phyloP scores from a whole-genome alignment of 2,888 invertebrate genomes.

The Cactoblastis cactorum region DNA sequence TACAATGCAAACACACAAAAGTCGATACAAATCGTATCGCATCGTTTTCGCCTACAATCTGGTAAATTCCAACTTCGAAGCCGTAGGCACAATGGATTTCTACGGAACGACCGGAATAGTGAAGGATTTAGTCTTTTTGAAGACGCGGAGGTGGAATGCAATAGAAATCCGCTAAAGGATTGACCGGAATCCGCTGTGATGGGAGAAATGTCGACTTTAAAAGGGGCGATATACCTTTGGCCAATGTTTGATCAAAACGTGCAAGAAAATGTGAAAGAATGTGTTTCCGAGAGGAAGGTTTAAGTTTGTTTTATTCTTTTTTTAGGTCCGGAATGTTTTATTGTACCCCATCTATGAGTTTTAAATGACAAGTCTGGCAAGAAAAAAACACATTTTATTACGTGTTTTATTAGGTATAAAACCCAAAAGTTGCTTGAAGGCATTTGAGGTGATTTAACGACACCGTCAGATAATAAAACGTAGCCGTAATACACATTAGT shows the following conservation, averaged over 20 bases:
- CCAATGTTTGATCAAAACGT: not conserved
- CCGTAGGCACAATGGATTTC: constrained; percentile 12
- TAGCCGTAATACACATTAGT: too few species aligned
- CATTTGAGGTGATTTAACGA: too few species aligned
- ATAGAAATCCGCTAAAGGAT: constrained; percentile 15
- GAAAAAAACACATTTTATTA: too few species aligned
- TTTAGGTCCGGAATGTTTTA: too few species aligned
- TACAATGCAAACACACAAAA: not conserved
- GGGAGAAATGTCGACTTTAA: not conserved
- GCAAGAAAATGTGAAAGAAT: not conserved
- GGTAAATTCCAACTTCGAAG: not conserved
- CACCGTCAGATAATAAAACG: too few species aligned
- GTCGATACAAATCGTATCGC: constrained; percentile 9
- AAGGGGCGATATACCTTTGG: not conserved
- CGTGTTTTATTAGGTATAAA: too few species aligned
- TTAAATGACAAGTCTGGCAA: too few species aligned
- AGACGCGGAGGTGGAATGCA: constrained; percentile 18
- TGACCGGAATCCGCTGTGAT: constrained; percentile 11
- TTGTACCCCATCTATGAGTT: too few species aligned
- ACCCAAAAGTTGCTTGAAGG: too few species aligned
- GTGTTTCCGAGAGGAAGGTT: too few species aligned
- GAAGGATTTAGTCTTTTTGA: constrained; percentile 17
- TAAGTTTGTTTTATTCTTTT: too few species aligned
- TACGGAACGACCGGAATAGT: constrained; percentile 8
- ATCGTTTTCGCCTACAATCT: constrained; percentile 1